Conservation (phyloP, 2,113 vertebrate species). For the Boleophthalmus pectinirostris region DNA sequence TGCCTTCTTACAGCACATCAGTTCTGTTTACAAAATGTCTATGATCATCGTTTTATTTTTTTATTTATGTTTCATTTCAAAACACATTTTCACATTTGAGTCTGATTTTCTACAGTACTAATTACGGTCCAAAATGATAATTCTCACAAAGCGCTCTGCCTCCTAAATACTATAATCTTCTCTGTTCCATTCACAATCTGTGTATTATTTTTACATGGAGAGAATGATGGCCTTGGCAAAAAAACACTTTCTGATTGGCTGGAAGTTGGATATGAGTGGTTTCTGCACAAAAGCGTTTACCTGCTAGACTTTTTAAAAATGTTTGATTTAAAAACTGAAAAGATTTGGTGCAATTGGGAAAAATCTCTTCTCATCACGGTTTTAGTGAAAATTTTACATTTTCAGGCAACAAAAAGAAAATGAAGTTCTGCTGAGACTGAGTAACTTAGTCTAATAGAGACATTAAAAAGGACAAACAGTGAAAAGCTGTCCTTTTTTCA, state of each 20-base stretch:
- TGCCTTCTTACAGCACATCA: background rate
- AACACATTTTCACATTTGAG: background rate
- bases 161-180: slow-evolving; percentile 1
- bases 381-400: background rate
- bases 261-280: background rate
- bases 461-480: background rate
- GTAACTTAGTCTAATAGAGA: background rate
- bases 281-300: background rate
- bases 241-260: background rate
- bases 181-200: background rate
- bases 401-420: background rate
- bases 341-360: background rate
- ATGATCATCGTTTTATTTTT: background rate
- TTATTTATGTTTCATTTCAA: background rate
- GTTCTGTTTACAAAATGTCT: background rate
- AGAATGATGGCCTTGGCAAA: background rate
- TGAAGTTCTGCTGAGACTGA: background rate
- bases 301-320: background rate
- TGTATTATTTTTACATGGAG: background rate
- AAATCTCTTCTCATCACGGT: background rate
- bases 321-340: background rate
- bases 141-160: background rate
- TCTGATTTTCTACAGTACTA: background rate
- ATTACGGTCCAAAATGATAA: background rate
- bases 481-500: background rate